Conservation (phyloP, 2,888 invertebrate genomes). For the Hipparchia sbordonii region DNA sequence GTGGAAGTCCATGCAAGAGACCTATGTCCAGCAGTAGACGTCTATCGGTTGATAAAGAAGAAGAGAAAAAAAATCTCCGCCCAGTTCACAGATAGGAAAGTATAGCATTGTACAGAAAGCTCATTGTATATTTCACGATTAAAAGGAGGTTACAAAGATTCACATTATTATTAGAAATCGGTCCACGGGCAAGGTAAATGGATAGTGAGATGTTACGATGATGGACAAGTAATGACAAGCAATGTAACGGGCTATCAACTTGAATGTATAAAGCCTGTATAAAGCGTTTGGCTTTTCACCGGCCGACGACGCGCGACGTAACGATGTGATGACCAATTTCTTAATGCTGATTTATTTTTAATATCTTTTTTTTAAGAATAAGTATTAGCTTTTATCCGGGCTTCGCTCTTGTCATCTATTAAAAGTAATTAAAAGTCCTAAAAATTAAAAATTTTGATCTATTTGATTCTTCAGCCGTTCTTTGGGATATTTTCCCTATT, state of each 20-base stretch:
- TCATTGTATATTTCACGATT: background rate
- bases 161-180: constrained; percentile 26
- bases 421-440: no score
- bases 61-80: no score
- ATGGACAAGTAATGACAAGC: constrained; percentile 24
- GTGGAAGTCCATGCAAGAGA: no score
- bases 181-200: constrained; percentile 15
- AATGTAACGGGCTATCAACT: constrained; percentile 18
- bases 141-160: constrained; percentile 15
- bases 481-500: no score
- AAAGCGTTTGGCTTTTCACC: constrained; percentile 12
- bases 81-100: background rate
- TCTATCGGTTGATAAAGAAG: no score
- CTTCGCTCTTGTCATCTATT: no score
- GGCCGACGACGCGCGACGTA: background rate
- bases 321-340: background rate
- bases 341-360: background rate
- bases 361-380: background rate
- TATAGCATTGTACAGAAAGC: background rate
- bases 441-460: no score
- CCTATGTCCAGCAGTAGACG: no score
- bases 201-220: background rate
- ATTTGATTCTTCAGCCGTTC: no score
- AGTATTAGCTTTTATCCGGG: no score
- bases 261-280: background rate